Conservation (phyloP, 2,797 vertebrate genomes). For the Micromesistius poutassou region DNA sequence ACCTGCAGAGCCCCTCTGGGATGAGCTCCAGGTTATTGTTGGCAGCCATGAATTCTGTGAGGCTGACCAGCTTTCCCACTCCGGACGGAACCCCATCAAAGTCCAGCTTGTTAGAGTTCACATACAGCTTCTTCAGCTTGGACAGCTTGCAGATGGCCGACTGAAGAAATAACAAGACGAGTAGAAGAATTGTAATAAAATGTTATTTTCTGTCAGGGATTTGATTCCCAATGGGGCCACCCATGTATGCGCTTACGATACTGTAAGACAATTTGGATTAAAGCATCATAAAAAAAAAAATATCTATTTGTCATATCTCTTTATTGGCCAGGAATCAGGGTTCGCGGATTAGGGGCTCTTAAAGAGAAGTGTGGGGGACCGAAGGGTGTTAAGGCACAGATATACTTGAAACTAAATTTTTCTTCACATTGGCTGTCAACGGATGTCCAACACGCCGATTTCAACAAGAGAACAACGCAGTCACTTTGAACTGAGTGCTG, state of each 20-base stretch:
- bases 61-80: constrained; percentile 85
- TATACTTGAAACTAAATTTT: background rate
- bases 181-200: background rate
- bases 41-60: constrained; percentile 96
- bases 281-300: background rate
- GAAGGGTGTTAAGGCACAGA: background rate
- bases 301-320: background rate
- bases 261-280: background rate
- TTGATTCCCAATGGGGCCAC: background rate
- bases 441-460: background rate
- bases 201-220: background rate
- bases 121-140: constrained; percentile 93
- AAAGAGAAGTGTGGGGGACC: background rate
- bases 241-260: background rate
- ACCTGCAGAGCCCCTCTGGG: constrained; percentile 97
- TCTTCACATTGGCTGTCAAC: background rate
- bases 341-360: background rate
- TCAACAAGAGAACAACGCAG: background rate
- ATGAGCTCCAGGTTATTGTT: constrained; percentile 98
- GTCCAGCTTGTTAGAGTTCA: constrained; percentile 96
- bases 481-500: too few species aligned
- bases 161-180: constrained; percentile 35
- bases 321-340: background rate
- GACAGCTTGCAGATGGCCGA: constrained; percentile 93
- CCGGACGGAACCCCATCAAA: constrained; percentile 95